A percentile compares a stretch with the other conserved stretches of the same genome.
These are phyloP conservation scores for Perizoma affinitatum DNA, from an alignment of 2,888 invertebrate species.

Conservation along the genomic window DNA sequence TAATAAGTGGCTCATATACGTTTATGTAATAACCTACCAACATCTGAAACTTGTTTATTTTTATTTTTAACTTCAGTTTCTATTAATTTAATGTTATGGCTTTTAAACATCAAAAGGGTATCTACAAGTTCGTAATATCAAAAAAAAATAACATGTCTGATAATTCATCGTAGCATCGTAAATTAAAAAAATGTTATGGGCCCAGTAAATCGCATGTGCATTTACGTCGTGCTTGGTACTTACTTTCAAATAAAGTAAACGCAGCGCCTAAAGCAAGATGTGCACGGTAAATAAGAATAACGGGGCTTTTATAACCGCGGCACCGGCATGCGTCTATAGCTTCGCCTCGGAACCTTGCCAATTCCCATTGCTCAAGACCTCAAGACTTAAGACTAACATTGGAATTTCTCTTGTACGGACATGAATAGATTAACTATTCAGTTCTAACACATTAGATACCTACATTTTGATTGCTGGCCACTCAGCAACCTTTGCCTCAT, in stretches of 20 bases:
- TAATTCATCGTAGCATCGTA: no score
- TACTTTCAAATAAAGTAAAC: constrained; percentile 63
- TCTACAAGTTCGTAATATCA: no score
- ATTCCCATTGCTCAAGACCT: constrained; percentile 76
- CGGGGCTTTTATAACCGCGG: constrained; percentile 79
- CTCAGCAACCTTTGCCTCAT: constrained; percentile 51
- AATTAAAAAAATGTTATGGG: no score
- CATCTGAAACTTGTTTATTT: no score
- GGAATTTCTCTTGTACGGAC: constrained; percentile 77
- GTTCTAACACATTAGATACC: constrained; percentile 23
- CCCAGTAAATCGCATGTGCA: no score
- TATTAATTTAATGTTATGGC: no score
- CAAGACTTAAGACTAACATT: constrained; percentile 52
- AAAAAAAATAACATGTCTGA: no score
- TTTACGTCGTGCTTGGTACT: not conserved
- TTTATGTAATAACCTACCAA: no score
- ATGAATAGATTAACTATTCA: constrained; percentile 66
- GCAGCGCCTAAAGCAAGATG: constrained; percentile 75
- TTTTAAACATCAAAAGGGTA: no score
- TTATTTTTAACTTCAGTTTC: no score
- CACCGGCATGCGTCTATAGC: constrained; percentile 63
- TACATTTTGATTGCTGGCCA: constrained; percentile 10
- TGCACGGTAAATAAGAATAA: constrained; percentile 81
- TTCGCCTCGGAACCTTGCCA: constrained; percentile 79
- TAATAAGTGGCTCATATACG: no score